These are phyloP conservation scores for Cavia aperea DNA, from an alignment of 2,113 vertebrate genomes.

Conservation along the genomic window DNA sequence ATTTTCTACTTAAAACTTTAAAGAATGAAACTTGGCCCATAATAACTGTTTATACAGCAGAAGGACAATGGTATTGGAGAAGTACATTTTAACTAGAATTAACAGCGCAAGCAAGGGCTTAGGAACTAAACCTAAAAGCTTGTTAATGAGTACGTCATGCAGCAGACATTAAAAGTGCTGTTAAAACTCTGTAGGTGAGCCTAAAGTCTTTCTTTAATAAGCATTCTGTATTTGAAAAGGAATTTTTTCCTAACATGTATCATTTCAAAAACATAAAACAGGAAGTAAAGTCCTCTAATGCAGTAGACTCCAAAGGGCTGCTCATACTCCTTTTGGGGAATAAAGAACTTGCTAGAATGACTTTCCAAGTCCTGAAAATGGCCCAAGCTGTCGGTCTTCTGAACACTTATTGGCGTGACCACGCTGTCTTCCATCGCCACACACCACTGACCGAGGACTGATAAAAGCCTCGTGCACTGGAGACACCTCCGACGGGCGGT, in stretches of 20 bases:
- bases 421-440: background rate
- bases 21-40: constrained; percentile 6
- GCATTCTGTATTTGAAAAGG: background rate
- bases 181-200: background rate
- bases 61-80: background rate
- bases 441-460: background rate
- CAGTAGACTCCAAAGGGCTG: background rate
- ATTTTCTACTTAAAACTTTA: constrained; percentile 34
- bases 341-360: background rate
- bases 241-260: background rate
- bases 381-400: background rate
- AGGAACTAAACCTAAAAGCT: background rate
- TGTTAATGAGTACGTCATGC: background rate
- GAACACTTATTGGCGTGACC: background rate
- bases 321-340: background rate
- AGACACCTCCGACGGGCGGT: background rate
- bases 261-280: background rate
- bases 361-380: background rate
- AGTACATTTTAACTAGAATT: constrained; percentile 9
- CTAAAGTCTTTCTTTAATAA: background rate
- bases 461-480: background rate
- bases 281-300: background rate
- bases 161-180: background rate
- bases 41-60: background rate
- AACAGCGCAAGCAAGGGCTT: background rate